Conservation (phyloP, 2,888 invertebrate species). For the Oasisia sp. region DNA sequence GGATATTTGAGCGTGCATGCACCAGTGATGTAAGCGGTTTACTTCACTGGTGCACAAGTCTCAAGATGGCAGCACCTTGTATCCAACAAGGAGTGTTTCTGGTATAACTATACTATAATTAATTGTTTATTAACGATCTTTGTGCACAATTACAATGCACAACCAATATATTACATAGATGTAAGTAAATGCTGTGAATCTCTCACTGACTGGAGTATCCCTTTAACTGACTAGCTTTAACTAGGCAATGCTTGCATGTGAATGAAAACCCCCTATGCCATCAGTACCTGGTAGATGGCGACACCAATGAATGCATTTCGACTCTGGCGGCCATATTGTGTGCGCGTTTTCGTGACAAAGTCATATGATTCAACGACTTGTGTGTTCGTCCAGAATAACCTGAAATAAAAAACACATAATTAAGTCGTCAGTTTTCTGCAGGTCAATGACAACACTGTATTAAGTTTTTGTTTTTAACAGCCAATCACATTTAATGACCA, state of each 20-base stretch:
- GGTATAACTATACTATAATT: too few species aligned
- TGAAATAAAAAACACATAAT: conserved; percentile 21
- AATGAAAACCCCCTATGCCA: not conserved
- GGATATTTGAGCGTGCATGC: too few species aligned
- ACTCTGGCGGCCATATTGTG: conserved; percentile 23
- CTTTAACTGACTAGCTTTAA: not conserved
- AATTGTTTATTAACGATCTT: too few species aligned
- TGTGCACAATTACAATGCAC: too few species aligned
- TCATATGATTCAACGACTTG: conserved; percentile 29
- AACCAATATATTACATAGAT: too few species aligned
- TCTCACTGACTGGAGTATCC: too few species aligned
- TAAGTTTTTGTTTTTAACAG: not conserved
- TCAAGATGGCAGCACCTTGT: too few species aligned
- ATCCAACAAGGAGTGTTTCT: too few species aligned
- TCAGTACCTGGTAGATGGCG: conserved; percentile 33
- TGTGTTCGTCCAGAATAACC: conserved; percentile 37
- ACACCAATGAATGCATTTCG: conserved; percentile 32
- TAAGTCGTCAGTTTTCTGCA: not conserved
- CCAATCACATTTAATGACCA: not conserved
- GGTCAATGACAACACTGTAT: not conserved
- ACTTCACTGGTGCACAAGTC: too few species aligned
- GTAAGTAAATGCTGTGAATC: too few species aligned
- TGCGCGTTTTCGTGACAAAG: conserved; percentile 30
- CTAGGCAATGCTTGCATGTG: not conserved
- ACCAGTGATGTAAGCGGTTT: too few species aligned